Evolutionary conservation across 2,113 vertebrate genomes (phyloP).

Genomic region (Heterochromis multidens): DNA sequence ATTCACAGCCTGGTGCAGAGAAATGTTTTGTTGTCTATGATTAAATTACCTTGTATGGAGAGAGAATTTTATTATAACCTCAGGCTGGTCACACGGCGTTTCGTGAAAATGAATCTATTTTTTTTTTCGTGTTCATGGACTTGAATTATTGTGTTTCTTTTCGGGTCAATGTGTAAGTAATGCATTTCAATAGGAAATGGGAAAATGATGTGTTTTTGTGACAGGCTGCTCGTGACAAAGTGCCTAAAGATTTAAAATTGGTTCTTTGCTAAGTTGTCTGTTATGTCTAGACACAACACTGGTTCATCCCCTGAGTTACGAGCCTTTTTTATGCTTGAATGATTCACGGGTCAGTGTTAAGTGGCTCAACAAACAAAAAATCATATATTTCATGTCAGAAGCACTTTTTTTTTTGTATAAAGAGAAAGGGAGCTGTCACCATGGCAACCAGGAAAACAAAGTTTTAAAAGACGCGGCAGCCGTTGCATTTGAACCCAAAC

Average conservation of each 20-base stretch:
- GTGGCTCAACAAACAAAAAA: too few relatives aligned
- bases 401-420: neutral
- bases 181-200: neutral
- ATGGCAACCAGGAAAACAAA: neutral
- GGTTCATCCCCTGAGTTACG: too few relatives aligned
- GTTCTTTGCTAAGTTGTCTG: too few relatives aligned
- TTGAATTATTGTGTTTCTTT: neutral
- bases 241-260: too few relatives aligned
- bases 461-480: neutral
- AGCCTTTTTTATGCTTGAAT: too few relatives aligned
- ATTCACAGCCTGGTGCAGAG: neutral
- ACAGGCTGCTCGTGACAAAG: too few relatives aligned
- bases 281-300: too few relatives aligned
- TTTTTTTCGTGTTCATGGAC: neutral
- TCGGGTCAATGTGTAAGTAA: neutral
- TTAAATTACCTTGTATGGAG: neutral
- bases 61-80: too few relatives aligned
- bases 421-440: neutral
- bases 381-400: neutral
- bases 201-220: too few relatives aligned
- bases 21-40: neutral
- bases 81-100: neutral
- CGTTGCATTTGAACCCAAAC: too few relatives aligned
- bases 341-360: too few relatives aligned
- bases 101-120: neutral